Evolutionary conservation across 2,113 vertebrate species (phyloP).

Genomic region (Oxyruncus cristatus): DNA sequence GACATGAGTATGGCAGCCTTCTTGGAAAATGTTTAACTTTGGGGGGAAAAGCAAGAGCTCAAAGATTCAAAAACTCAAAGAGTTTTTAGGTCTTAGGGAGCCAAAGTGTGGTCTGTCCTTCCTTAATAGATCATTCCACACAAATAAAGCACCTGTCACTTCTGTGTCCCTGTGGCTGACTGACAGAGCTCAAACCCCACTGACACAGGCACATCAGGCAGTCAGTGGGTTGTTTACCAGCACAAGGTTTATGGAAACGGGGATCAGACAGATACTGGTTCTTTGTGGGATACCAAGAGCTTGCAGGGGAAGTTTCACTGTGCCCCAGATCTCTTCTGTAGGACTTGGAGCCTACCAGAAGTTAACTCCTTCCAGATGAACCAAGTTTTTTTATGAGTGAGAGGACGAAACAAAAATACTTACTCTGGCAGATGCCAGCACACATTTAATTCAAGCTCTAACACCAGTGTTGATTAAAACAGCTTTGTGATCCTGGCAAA

Average conservation of each 20-base stretch:
- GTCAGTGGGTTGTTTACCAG: background rate
- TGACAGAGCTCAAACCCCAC: background rate
- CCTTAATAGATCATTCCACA: background rate
- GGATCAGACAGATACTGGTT: background rate
- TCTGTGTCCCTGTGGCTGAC: background rate
- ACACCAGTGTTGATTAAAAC: constrained; percentile 26
- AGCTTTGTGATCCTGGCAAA: background rate
- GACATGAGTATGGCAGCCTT: background rate
- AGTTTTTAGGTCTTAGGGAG: background rate
- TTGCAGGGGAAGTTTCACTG: background rate
- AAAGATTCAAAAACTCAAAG: background rate
- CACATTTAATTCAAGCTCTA: constrained; percentile 46
- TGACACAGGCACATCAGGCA: background rate
- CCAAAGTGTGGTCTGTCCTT: background rate
- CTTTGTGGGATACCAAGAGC: background rate
- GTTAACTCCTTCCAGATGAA: background rate
- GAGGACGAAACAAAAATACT: background rate
- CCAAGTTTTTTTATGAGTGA: background rate
- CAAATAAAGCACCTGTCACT: background rate
- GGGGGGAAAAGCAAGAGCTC: background rate
- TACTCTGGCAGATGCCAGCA: constrained; percentile 29
- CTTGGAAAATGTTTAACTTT: background rate
- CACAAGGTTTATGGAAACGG: background rate
- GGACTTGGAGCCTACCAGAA: background rate
- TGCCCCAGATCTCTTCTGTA: background rate